Conservation (phyloP, 2,113 vertebrate species). For the Sprattus sprattus region DNA sequence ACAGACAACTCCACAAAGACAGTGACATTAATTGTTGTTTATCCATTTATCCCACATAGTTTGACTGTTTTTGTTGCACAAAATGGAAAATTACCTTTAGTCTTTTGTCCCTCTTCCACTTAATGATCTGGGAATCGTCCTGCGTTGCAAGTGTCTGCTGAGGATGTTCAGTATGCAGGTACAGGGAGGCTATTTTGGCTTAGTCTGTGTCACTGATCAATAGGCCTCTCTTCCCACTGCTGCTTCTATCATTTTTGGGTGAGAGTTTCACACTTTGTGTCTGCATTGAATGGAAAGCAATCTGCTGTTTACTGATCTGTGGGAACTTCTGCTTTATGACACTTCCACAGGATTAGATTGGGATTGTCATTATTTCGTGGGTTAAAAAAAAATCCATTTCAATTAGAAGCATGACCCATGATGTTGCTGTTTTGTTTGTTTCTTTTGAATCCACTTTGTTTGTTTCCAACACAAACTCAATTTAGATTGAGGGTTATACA, state of each 20-base stretch:
- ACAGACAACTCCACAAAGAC: neutral
- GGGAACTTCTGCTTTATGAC: neutral
- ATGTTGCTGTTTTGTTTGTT: neutral
- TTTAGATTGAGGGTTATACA: neutral
- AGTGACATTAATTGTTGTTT: neutral
- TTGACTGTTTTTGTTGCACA: neutral
- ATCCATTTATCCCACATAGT: neutral
- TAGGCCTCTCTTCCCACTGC: neutral
- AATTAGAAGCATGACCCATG: neutral
- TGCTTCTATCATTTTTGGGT: neutral
- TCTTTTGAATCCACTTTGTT: neutral
- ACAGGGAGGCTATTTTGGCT: neutral
- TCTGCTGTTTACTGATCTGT: neutral
- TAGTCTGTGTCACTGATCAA: constrained; percentile 3
- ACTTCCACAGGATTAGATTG: neutral
- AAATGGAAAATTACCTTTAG: neutral
- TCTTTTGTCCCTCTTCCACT: neutral
- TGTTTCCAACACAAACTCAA: neutral
- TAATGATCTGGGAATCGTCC: neutral
- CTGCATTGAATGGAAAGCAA: neutral
- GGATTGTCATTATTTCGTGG: neutral
- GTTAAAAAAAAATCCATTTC: constrained; percentile 1
- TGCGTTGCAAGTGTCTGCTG: neutral
- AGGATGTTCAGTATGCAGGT: neutral
- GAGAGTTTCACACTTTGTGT: neutral